phyloP scores from a whole-genome alignment of 2,888 invertebrate genomes.

The Acanthosepion lycidas region DNA sequence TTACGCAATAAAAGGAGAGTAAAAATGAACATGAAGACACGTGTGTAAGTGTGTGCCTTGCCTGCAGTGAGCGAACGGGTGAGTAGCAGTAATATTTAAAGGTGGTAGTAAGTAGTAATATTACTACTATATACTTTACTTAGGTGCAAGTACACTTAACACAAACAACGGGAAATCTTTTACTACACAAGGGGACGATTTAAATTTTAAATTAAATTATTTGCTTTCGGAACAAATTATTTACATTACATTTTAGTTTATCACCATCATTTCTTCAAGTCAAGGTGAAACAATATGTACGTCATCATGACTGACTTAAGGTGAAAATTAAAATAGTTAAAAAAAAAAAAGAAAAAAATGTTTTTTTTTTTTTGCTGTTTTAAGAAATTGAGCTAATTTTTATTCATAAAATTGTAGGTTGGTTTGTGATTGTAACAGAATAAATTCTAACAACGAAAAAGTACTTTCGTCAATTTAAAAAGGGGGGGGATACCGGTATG shows the following conservation, averaged over 20 bases:
- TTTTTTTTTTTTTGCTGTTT: not conserved
- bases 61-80: not conserved
- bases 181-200: not conserved
- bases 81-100: not conserved
- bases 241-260: not conserved
- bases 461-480: not conserved
- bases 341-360: no score
- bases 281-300: not conserved
- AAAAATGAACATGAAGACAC: not conserved
- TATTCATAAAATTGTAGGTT: not conserved
- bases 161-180: not conserved
- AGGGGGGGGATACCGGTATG: not conserved
- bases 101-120: not conserved
- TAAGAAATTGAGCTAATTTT: not conserved
- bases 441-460: no score
- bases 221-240: not conserved
- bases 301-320: no score
- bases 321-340: no score
- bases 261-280: not conserved
- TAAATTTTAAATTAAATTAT: not conserved
- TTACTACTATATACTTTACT: not conserved
- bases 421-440: not conserved
- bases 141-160: slow-evolving; percentile 33
- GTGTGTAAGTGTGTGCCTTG: slow-evolving; percentile 2
- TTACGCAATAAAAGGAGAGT: slow-evolving; percentile 14